Percentiles rank a stretch among this genome's conserved stretches.
Evolutionary conservation across 2,113 vertebrate species (phyloP).

Genomic region (human (Homo sapiens)): GRCh38 chr9:4927001-4927500

Average conservation of each 20-base stretch:
- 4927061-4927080: neutral
- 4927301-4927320: neutral
- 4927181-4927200: neutral
- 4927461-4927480: neutral
- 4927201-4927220: neutral
- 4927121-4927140: neutral
- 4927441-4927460: neutral
- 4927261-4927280: neutral
- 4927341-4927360: neutral
- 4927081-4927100: neutral
- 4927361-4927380: neutral
- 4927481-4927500: constrained; percentile 7
- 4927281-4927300: neutral
- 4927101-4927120: neutral
- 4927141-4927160: neutral
- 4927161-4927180: neutral
- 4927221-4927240: neutral
- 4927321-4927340: neutral
- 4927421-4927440: neutral
- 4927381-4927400: neutral
- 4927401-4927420: neutral
- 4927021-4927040: neutral
- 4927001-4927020: neutral
- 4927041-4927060: neutral
- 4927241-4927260: neutral